Base-by-base conservation (phyloP, 2,888 invertebrate species). In the Acholoe squamosa region DNA sequence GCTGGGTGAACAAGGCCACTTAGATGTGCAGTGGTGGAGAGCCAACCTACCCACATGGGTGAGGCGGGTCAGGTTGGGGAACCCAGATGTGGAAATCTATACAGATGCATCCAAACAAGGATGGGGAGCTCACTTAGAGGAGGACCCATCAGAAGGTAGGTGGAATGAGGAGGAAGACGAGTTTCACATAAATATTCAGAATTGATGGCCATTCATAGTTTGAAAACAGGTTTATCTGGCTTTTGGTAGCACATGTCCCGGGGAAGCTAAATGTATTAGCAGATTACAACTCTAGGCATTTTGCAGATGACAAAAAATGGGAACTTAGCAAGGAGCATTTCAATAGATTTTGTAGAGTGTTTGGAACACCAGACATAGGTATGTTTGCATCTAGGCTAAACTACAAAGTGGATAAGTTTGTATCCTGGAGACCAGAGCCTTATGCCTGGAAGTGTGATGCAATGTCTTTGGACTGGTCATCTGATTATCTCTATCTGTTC, bases 301-400 rank as follows among this genome's bases (percentile, higher is more conserved):
- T 90, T n/a, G 56, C 86, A 22, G 90, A 84, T 28, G 34, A 67
- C 61, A 52, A 52, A 31, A 67, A 90, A 56, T 90, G 90, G 90
- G 22, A n/a, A 28, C 22, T 90, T 5, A 0, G 5, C 12, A 28
- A 10, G 10, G n/a, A 54, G 10, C 12, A 56, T 1, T 90, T 86
- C 31, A n/a, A 67, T 3, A 61, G 43, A 52, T 22, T 90, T 5
- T 52, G 56, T 16, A 52, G 54, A 33, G 7, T 25, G 28, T 76
- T 76, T 19, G 67, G 56, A 22, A n/a, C 19, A 34, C 89, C 88
- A 10, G 43, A 84, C 10, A 90, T 91, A 61, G 92, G 92, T 71
- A n/a, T 92, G 51, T 91, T 92, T 91, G 92, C 92, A 0, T 89
- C 91, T 67, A 90, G 92, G 14, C n/a, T 92, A 28, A 93, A 92